phyloP scores from a whole-genome alignment of 1,140 invertebrate genomes.

The Hylyphantes graminicola region DNA sequence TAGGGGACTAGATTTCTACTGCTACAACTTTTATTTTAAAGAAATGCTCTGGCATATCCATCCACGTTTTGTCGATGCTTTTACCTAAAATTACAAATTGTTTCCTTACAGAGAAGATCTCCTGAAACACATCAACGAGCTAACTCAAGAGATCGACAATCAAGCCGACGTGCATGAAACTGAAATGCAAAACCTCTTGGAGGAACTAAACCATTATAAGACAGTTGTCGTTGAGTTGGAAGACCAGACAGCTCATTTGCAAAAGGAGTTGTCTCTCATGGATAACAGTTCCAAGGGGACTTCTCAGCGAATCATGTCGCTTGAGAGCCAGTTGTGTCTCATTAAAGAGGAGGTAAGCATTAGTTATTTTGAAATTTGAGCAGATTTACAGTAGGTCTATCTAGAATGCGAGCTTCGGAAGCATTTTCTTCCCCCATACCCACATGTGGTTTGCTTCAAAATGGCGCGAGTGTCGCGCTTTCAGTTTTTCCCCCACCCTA shows the following conservation, averaged over 20 bases:
- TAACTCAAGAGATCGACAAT: constrained; percentile 65
- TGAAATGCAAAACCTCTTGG: constrained; percentile 50
- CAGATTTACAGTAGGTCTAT: too few species aligned
- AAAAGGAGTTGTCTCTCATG: constrained; percentile 39
- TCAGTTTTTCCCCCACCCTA: too few species aligned
- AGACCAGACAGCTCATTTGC: constrained; percentile 21
- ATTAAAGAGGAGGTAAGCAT: constrained; percentile 73
- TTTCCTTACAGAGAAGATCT: constrained; percentile 35
- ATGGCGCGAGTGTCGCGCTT: too few species aligned
- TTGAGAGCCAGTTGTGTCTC: constrained; percentile 64
- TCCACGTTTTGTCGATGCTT: not conserved
- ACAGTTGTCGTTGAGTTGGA: constrained; percentile 13
- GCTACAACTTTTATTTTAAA: not conserved
- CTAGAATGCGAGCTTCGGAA: too few species aligned
- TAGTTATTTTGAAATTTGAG: not conserved
- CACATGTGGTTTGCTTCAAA: too few species aligned
- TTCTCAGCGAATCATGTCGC: constrained; percentile 17
- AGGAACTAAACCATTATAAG: constrained; percentile 25
- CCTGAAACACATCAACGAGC: constrained; percentile 61
- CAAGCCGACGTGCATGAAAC: constrained; percentile 62
- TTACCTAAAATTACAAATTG: not conserved
- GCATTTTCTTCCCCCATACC: too few species aligned
- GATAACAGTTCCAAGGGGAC: constrained; percentile 6
- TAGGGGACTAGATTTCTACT: not conserved
- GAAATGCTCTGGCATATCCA: not conserved